These are phyloP conservation scores for Sardinella longiceps DNA, from an alignment of 2,797 vertebrate genomes.

Conservation along the genomic window DNA sequence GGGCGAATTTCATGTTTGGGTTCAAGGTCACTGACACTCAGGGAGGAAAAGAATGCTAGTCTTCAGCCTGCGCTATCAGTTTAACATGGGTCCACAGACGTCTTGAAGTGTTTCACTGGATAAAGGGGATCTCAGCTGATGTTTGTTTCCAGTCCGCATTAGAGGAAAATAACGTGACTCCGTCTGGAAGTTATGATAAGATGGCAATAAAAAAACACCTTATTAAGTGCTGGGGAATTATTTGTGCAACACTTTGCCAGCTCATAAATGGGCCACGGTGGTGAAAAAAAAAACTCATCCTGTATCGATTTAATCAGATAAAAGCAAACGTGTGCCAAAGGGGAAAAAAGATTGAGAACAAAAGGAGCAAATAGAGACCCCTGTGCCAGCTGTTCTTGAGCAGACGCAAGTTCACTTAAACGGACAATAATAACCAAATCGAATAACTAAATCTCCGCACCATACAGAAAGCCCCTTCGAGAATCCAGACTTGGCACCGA, in stretches of 20 bases:
- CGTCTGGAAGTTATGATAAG: conserved; percentile 21
- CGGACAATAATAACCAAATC: no score
- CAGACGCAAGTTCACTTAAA: background rate
- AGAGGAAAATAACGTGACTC: conserved; percentile 21
- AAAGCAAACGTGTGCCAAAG: background rate
- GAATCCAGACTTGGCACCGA: background rate
- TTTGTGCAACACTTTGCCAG: conserved; percentile 24
- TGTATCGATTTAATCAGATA: conserved; percentile 15
- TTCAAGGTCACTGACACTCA: background rate
- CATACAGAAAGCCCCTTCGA: background rate
- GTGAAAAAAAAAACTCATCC: background rate
- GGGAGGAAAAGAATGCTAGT: background rate
- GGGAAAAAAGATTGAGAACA: background rate
- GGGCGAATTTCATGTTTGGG: background rate
- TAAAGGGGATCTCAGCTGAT: background rate
- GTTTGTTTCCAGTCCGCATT: background rate
- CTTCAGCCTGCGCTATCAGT: background rate
- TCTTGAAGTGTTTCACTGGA: background rate
- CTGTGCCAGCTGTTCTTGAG: background rate
- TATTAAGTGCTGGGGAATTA: conserved; percentile 11
- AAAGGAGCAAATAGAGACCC: background rate
- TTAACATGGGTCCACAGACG: background rate
- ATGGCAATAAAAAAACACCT: conserved; percentile 6
- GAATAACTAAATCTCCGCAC: background rate
- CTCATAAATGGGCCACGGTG: background rate